Evolutionary conservation across 2,113 vertebrate genomes (phyloP), one percentile per base, ranked within the genome.

Genomic region (Montifringilla adamsi): DNA sequence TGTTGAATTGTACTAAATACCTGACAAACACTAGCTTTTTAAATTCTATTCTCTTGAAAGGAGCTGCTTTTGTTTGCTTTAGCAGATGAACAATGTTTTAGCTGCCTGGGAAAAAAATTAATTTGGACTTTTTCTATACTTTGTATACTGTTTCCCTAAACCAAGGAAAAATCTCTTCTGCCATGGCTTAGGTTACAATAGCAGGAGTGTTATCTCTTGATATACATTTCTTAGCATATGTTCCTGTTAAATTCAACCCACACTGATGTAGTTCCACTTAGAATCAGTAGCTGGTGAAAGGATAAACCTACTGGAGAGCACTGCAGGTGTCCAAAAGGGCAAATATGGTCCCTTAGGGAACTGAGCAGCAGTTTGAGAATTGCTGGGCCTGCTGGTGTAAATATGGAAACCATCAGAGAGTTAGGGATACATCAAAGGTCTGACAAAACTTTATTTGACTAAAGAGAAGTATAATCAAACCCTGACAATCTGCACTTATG

Each of bases 381-480:
- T 64, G 43, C 55, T 84, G 53, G 76, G 87, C 76, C 63, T 96
- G 68, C n/a, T 96, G 69, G 46, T 96, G 74, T 97, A 98, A 97
- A 96, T 97, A 97, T 84, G 96, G 97, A 97, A 96, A 97, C 81
- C 92, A 96, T 95, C 50, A 92, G 60, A 97, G 94, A 91, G 53
- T 91, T 80, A 82, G 49, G 56, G 84, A 93, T 95, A 98, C 97
- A 97, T 98, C 96, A 97, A 95, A 98, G 96, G 69, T 89, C 72
- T 87, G 62, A 82, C 94, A 97, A 97, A 96, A 97, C 96, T 97
- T 97, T 96, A 97, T 97, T 97, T 97, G 75, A 95, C 93, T 94
- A 95, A 97, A 96, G 85, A 92, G 60, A 97, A 98, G 97, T 97
- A 97, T 96, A 97, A 97, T 97, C 96, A 97, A 97, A 97, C 84